Evolutionary conservation across 2,888 invertebrate species (phyloP).

Genomic region (Sturmia bella): DNA sequence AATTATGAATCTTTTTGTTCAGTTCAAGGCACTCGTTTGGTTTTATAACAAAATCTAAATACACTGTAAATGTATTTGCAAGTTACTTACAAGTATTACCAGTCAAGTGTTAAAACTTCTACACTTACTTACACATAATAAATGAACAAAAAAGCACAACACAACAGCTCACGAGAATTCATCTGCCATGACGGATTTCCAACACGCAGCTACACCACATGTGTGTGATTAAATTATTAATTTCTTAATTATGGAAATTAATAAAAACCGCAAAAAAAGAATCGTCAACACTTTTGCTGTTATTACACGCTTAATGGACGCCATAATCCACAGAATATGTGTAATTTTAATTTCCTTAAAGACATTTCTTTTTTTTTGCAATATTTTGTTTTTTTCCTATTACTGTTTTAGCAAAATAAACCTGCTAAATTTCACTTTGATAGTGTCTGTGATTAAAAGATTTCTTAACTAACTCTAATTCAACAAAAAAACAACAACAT

Average conservation of each 20-base stretch:
- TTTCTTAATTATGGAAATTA: conserved; percentile 52
- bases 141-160: not conserved
- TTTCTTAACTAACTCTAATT: conserved; percentile 5
- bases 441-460: conserved; percentile 32
- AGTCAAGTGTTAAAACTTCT: conserved; percentile 27
- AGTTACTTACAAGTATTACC: too few species aligned
- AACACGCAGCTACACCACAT: not conserved
- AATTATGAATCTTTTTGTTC: too few species aligned
- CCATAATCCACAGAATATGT: conserved; percentile 18
- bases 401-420: not conserved
- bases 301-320: conserved; percentile 16
- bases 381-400: conserved; percentile 1
- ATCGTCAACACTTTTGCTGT: conserved; percentile 27
- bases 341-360: conserved; percentile 49
- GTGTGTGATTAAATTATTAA: conserved; percentile 40
- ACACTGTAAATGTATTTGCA: too few species aligned
- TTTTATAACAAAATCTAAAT: too few species aligned
- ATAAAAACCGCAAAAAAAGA: not conserved
- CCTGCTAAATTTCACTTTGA: conserved; percentile 47
- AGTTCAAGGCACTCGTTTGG: too few species aligned
- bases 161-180: not conserved
- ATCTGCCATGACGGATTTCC: conserved; percentile 24
- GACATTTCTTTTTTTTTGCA: not conserved
- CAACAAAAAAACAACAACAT: conserved; percentile 1
- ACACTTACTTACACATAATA: not conserved